Evolutionary conservation across 2,888 invertebrate genomes (phyloP), one percentile per base, ranked within the genome.

Genomic region (Chrysina gloriosa): DNA sequence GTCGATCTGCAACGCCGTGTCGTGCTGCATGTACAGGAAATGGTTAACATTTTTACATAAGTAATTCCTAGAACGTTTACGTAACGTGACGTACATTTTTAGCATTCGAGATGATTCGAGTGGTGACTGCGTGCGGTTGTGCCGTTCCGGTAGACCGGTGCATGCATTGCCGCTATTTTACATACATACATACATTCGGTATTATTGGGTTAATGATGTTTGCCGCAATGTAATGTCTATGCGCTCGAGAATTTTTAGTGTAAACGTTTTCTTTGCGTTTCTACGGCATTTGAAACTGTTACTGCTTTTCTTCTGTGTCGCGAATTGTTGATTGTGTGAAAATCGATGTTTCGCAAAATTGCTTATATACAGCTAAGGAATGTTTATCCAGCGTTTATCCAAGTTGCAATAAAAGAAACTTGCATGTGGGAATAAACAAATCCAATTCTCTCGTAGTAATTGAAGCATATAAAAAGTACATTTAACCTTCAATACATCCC

Each of bases 181-280:
- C 25, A 25, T 36, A 31, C 52, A 52, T 45, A 25, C 25, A 25
- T 36, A 31, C 52, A 52, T 52, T 34, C 52, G 52, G 31, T 19
- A 52, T 61, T 61, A 61, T 61, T 61, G 27, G 42, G 42, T 61
- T 61, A 61, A 61, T 61, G 58, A 42, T 61, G 42, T 61, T 42
- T 29, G 58, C 52, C 21, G 31, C 42, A 27, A 61, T 19, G 27
- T 36, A 16, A 25, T 3, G 27, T 16, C 7, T 4, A 9, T 9
- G 9, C 31, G n/a, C 25, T 31, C 19, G 52, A 19, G 16, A 25
- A 31, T 52, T 52, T 31, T 16, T 11, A 11, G 39, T 39, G 39
- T 39, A 2, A 14, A n/a, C 39, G 50, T 29, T 48, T 52, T 52
- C 50, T 52, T 52, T 31, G 31, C 7, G 7, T 19, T 52, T 16